Base-by-base conservation (phyloP, 2,888 invertebrate species). In the Epinotia ramella region DNA sequence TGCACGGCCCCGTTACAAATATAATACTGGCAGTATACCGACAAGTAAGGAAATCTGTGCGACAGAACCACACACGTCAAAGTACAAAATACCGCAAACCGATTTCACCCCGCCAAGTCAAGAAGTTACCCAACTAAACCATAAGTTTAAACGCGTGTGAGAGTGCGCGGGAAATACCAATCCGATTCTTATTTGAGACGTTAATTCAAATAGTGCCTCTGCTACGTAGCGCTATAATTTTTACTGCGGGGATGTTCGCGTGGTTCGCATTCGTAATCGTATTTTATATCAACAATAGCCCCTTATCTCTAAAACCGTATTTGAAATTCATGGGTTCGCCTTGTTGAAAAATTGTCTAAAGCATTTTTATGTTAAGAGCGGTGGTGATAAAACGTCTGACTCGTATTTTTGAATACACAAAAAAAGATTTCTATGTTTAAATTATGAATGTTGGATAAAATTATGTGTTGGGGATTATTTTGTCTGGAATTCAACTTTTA, bases 251-350 rank as follows among this genome's bases (percentile, higher is more conserved):
- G 88, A 83, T 83, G 84, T 84, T 92, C 84, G 93, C 93, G 92
- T 93, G 93, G 91, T 82, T 87, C 84, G 86, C 82, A 88, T 85
- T 87, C 89, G 91, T 93, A 89, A 93, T 92, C 92, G 88, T 93
- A 92, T 90, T 92, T 92, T 92, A 92, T 90, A 90, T 93, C 89
- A 89, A 90, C 91, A 91, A 91, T 87, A 86, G 86, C 87, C 87
- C 20, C 91, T 93, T 92, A 92, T 92, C 92, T 91, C 83, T 88
- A 89, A 89, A 90, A 91, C 88, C 88, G 88, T 89, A 91, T 92
- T 92, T 90, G 89, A 91, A 92, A 91, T 92, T 91, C 91, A 91
- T 90, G 89, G 88, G 86, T 86, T 86, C 84, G 87, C 84, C 85
- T 87, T 85, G 89, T 87, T 91, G 89, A 90, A 92, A 92, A 90